These are phyloP conservation scores for Sturnus vulgaris DNA, from an alignment of 2,113 vertebrate genomes.

Conservation along the genomic window DNA sequence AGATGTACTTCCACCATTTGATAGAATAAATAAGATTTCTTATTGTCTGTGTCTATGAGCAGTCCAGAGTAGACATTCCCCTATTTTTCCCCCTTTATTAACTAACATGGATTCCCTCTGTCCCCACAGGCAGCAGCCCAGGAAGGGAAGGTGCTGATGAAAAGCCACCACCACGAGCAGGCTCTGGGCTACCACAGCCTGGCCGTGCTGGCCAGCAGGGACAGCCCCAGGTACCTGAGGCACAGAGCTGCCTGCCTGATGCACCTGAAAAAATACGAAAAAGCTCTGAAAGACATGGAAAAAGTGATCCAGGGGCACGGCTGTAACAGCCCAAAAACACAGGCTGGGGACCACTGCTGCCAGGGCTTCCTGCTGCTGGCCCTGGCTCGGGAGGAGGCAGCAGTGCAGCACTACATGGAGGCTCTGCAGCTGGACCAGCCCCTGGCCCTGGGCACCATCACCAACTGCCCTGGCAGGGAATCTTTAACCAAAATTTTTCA, in stretches of 20 bases:
- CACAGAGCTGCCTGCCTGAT: conserved; percentile 79
- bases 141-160: conserved; percentile 74
- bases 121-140: conserved; percentile 76
- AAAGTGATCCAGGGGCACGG: conserved; percentile 68
- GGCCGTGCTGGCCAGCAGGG: conserved; percentile 69
- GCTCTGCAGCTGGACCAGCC: conserved; percentile 77
- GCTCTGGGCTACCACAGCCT: conserved; percentile 82
- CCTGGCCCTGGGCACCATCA: conserved; percentile 71
- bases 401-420: conserved; percentile 76
- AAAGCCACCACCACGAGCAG: conserved; percentile 49
- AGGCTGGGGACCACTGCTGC: conserved; percentile 78
- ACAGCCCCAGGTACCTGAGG: conserved; percentile 67
- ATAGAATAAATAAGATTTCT: background rate
- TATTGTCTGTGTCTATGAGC: background rate
- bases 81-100: background rate
- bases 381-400: conserved; percentile 69
- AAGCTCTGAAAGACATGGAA: conserved; percentile 81
- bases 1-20: background rate
- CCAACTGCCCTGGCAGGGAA: conserved; percentile 61
- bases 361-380: conserved; percentile 77
- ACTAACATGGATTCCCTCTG: background rate
- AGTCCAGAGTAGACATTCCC: background rate
- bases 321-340: conserved; percentile 18
- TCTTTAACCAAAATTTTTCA: conserved; percentile 72
- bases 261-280: conserved; percentile 70